Percentiles rank a stretch among this genome's conserved stretches.
These are phyloP conservation scores for Bruchidius siliquastri DNA, from an alignment of 2,888 invertebrate genomes.

Conservation along the genomic window DNA sequence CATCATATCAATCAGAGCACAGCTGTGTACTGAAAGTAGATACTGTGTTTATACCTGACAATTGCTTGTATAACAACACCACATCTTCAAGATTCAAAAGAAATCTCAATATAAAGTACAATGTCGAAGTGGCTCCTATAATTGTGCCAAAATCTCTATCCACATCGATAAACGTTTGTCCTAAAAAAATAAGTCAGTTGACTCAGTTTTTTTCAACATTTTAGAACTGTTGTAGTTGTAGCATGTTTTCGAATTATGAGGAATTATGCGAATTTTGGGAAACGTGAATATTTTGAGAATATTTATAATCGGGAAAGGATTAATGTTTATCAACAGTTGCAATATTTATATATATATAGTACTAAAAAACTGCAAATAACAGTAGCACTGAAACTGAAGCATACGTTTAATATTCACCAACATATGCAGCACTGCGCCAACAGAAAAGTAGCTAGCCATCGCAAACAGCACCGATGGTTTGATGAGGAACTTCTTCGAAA, in stretches of 20 bases:
- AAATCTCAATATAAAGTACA: slow-evolving; percentile 10
- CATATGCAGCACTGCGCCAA: slow-evolving; percentile 11
- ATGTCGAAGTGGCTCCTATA: slow-evolving; percentile 10
- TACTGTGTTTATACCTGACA: too few species aligned
- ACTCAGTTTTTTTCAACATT: too few species aligned
- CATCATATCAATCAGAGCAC: too few species aligned
- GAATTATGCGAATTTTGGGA: too few species aligned
- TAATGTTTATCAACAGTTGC: neutral
- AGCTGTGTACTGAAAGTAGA: too few species aligned
- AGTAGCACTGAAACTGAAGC: too few species aligned
- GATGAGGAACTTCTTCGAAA: slow-evolving; percentile 8
- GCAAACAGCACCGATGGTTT: slow-evolving; percentile 6
- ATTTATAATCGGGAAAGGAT: neutral
- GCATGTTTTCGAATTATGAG: too few species aligned
- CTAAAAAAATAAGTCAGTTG: slow-evolving; percentile 13
- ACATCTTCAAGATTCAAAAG: slow-evolving; percentile 9
- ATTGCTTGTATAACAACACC: slow-evolving; percentile 11
- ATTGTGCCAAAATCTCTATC: slow-evolving; percentile 13
- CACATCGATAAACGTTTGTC: slow-evolving; percentile 10
- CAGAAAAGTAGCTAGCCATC: slow-evolving; percentile 8
- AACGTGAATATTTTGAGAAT: too few species aligned
- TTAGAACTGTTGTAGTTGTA: too few species aligned
- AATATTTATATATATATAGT: too few species aligned
- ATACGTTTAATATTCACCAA: slow-evolving; percentile 9
- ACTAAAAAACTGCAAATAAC: too few species aligned